Conservation (phyloP, 2,888 invertebrate species). For the Muschampia plurimacula region DNA sequence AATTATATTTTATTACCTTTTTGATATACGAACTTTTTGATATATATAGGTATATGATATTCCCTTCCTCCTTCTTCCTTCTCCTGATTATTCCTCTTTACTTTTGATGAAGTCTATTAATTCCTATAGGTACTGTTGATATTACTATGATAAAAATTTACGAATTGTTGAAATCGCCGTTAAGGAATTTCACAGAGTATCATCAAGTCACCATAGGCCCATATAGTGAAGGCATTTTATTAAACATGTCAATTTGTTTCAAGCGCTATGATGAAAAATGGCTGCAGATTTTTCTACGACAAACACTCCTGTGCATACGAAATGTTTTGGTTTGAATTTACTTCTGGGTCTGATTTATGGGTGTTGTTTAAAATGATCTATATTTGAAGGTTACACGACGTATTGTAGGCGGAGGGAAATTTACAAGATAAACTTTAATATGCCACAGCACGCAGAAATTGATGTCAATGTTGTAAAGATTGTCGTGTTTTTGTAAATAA, state of each 20-base stretch:
- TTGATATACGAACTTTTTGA: no score
- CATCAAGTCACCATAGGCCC: not conserved
- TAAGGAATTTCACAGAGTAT: not conserved
- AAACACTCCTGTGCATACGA: not conserved
- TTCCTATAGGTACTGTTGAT: no score
- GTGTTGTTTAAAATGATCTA: conserved; percentile 1
- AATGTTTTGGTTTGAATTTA: not conserved
- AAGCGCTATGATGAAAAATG: not conserved
- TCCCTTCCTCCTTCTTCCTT: no score
- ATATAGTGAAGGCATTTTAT: no score
- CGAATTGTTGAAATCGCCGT: no score
- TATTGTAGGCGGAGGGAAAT: conserved; percentile 10
- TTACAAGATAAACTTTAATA: not conserved
- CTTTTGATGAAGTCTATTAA: no score
- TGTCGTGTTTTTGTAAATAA: not conserved
- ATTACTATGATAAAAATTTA: no score
- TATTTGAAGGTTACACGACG: conserved; percentile 3
- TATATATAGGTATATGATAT: no score
- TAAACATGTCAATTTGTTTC: not conserved
- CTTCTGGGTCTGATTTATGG: not conserved
- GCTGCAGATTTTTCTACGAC: not conserved
- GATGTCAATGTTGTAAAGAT: not conserved
- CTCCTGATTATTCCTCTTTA: no score
- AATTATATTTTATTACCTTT: no score
- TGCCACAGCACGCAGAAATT: not conserved